Conservation (phyloP, 2,797 vertebrate species). For the Clarias fuscus region DNA sequence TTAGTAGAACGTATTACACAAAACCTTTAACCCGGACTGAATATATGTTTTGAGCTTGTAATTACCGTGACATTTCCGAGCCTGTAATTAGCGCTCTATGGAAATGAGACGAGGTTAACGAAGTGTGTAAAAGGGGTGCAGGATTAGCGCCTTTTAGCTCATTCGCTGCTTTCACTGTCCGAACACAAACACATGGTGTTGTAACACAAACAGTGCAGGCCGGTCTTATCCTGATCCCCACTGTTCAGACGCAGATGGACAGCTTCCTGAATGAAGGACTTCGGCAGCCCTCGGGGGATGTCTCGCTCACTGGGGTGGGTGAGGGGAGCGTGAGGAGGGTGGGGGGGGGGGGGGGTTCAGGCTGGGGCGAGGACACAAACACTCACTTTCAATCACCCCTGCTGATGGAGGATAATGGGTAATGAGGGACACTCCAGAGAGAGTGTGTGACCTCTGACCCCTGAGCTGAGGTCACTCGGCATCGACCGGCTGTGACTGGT, state of each 20-base stretch:
- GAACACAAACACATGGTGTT: slow-evolving; percentile 16
- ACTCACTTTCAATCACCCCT: slow-evolving; percentile 37
- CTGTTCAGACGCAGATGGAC: slow-evolving; percentile 13
- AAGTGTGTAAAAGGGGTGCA: background rate
- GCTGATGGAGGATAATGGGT: slow-evolving; percentile 28
- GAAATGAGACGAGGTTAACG: slow-evolving; percentile 26
- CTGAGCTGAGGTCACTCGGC: slow-evolving; percentile 7
- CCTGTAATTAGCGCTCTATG: slow-evolving; percentile 24
- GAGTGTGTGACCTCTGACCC: slow-evolving; percentile 22
- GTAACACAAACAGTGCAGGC: background rate
- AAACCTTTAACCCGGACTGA: background rate
- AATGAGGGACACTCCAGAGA: slow-evolving; percentile 41
- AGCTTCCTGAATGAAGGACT: slow-evolving; percentile 28
- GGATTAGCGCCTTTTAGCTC: slow-evolving; percentile 29
- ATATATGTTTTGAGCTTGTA: background rate
- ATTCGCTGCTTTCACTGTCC: slow-evolving; percentile 24
- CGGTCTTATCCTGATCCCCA: background rate
- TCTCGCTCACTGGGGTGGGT: background rate
- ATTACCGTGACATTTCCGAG: slow-evolving; percentile 15
- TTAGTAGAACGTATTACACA: background rate
- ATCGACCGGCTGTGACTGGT: background rate
- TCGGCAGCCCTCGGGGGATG: slow-evolving; percentile 2
- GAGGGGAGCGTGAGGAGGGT: too few relatives aligned
- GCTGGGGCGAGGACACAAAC: background rate
- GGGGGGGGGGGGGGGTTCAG: background rate